These are phyloP conservation scores for Alloplasta piceator DNA, from an alignment of 2,888 invertebrate species.

Conservation along the genomic window DNA sequence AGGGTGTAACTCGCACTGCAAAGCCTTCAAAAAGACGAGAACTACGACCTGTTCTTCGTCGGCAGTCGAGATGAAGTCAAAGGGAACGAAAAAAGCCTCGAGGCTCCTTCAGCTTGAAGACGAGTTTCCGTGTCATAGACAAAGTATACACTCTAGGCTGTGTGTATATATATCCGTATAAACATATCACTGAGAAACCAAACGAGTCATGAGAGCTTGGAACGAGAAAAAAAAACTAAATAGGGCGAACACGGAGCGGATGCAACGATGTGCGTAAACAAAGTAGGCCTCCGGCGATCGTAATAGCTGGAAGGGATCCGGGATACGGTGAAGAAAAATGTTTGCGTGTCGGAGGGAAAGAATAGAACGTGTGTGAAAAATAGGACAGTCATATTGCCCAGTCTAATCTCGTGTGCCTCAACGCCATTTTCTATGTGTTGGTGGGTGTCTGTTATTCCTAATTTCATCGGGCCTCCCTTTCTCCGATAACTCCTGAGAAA, in stretches of 20 bases:
- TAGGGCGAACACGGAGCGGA: conserved; percentile 16
- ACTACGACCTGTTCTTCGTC: conserved; percentile 1
- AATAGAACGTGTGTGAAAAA: conserved; percentile 18
- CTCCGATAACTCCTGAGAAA: conserved; percentile 14
- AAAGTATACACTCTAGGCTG: conserved; percentile 15
- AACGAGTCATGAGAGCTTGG: conserved; percentile 25
- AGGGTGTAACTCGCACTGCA: neutral
- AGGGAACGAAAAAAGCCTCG: conserved; percentile 22
- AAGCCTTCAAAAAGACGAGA: neutral
- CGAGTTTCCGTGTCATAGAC: conserved; percentile 11
- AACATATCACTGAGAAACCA: conserved; percentile 3
- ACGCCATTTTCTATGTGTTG: neutral
- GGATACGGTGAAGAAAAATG: conserved; percentile 15
- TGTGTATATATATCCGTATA: neutral
- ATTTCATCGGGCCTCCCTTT: conserved; percentile 40
- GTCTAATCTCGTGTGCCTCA: conserved; percentile 19
- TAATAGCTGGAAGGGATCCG: conserved; percentile 21
- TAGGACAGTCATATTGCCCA: conserved; percentile 12
- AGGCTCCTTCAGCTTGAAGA: conserved; percentile 13
- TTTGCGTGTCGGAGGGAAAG: neutral
- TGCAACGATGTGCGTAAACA: conserved; percentile 45
- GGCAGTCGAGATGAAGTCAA: conserved; percentile 28
- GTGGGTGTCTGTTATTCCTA: conserved; percentile 23
- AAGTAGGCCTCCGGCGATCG: conserved; percentile 53
- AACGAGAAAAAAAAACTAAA: neutral